Evolutionary conservation across 1,140 invertebrate genomes (phyloP).

Genomic region (Nymphalis io): DNA sequence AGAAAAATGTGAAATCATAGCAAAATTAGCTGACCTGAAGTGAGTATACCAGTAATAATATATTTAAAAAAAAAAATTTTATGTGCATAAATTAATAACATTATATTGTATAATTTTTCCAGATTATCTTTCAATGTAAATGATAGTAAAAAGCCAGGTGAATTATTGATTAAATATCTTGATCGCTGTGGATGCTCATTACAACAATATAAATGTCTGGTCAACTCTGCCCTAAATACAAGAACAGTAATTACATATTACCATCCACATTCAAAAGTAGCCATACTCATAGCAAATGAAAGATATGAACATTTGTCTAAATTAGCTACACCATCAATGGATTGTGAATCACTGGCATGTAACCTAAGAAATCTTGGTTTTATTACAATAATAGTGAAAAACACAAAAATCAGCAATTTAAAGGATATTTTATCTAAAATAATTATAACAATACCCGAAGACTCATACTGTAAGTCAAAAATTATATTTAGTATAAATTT

Average conservation of each 20-base stretch:
- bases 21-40: constrained; percentile 42
- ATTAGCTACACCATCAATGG: constrained; percentile 68
- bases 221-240: constrained; percentile 41
- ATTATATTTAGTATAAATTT: not conserved
- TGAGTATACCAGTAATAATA: constrained; percentile 13
- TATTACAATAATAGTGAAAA: constrained; percentile 62
- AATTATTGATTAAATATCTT: constrained; percentile 55
- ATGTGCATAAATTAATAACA: not conserved
- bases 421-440: constrained; percentile 55
- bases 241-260: constrained; percentile 56
- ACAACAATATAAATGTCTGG: constrained; percentile 47
- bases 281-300: constrained; percentile 70
- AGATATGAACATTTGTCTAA: constrained; percentile 68
- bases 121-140: constrained; percentile 51
- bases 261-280: constrained; percentile 61
- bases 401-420: constrained; percentile 53
- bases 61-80: not conserved
- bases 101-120: constrained; percentile 27
- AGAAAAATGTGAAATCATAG: constrained; percentile 43
- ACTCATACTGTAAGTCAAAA: constrained; percentile 73
- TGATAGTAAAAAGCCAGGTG: constrained; percentile 52
- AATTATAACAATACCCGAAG: constrained; percentile 54
- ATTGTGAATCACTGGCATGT: constrained; percentile 64
- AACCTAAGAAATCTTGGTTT: constrained; percentile 69
- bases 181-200: constrained; percentile 54